phyloP scores from a whole-genome alignment of 1,140 invertebrate genomes.

The Aphelinus atriplicis region DNA sequence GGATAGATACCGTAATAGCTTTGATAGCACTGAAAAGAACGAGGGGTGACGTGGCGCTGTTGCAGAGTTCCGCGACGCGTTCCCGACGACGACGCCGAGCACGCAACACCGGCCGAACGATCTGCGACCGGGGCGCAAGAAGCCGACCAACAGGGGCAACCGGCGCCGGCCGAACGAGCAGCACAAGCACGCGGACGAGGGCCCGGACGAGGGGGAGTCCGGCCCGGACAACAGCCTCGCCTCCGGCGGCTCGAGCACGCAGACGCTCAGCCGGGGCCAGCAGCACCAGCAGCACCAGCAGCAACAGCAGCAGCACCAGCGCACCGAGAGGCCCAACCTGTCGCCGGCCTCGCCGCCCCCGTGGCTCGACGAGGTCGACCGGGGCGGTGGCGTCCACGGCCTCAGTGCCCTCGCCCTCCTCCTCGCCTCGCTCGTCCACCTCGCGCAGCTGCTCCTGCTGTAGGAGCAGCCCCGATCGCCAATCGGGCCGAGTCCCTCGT shows the following conservation, averaged over 20 bases:
- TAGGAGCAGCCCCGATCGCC: not conserved
- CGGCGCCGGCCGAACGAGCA: not conserved
- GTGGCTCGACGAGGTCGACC: constrained; percentile 15
- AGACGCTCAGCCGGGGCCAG: constrained; percentile 24
- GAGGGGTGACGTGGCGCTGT: too few species aligned
- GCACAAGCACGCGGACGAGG: not conserved
- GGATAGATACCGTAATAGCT: too few species aligned
- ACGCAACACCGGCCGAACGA: constrained; percentile 32
- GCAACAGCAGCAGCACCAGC: constrained; percentile 4
- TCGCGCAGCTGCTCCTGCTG: not conserved
- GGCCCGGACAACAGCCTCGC: not conserved
- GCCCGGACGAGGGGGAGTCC: not conserved
- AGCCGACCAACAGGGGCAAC: not conserved
- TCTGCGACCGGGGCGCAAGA: constrained; percentile 27
- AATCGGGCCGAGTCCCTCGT: not conserved
- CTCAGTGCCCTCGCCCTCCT: not conserved
- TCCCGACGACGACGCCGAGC: constrained; percentile 30
- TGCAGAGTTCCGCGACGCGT: constrained; percentile 27
- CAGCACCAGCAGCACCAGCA: not conserved
- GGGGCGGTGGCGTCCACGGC: not conserved
- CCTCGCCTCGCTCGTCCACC: not conserved
- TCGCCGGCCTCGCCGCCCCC: constrained; percentile 13
- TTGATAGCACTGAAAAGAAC: too few species aligned
- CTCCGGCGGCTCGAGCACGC: constrained; percentile 4
- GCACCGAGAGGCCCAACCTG: constrained; percentile 21